phyloP scores from a whole-genome alignment of 2,797 vertebrate genomes.

The Enteromius fasciolatus region DNA sequence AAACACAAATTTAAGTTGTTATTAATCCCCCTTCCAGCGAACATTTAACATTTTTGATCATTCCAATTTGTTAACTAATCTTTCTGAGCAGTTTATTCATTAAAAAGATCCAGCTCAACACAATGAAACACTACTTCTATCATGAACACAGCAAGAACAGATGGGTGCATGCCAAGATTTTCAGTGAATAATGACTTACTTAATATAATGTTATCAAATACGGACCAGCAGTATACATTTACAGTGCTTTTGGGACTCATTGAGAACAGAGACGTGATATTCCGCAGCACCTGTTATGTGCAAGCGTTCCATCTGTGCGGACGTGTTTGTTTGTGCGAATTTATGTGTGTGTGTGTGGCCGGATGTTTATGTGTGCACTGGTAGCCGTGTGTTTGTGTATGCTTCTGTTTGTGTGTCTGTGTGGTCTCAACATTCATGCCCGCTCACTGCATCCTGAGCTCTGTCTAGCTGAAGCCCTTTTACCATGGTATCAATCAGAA shows the following conservation, averaged over 20 bases:
- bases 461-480: conserved; percentile 29
- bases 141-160: background rate
- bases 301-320: conserved; percentile 8
- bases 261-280: conserved; percentile 15
- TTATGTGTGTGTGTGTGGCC: conserved; percentile 5
- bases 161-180: background rate
- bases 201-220: conserved; percentile 6
- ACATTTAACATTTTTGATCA: background rate
- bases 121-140: background rate
- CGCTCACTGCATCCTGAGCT: conserved; percentile 39
- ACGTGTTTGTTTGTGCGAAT: conserved; percentile 19
- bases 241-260: background rate
- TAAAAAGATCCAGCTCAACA: background rate
- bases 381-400: conserved; percentile 12
- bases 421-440: conserved; percentile 34
- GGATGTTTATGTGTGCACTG: conserved; percentile 46
- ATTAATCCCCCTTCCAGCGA: background rate
- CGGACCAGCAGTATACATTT: background rate
- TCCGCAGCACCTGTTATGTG: conserved; percentile 23
- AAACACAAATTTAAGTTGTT: background rate
- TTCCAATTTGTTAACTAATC: background rate
- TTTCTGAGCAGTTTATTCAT: background rate
- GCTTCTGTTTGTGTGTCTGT: conserved; percentile 35
- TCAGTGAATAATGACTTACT: conserved; percentile 15
- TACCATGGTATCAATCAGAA: conserved; percentile 31